Conservation (phyloP, 1,140 invertebrate species). For the Drosophila funebris region DNA sequence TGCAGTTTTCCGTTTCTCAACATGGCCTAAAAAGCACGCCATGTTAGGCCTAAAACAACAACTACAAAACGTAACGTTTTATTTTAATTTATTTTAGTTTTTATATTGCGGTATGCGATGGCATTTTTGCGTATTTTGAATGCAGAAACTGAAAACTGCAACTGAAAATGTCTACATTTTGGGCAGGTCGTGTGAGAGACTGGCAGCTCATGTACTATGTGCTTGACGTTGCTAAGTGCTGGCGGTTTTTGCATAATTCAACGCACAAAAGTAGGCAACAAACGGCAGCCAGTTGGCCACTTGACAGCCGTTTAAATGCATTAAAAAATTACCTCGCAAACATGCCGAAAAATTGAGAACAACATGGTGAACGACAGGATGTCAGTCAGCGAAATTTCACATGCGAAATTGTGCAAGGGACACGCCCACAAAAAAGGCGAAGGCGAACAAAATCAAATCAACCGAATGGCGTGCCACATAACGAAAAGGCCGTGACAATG, state of each 20-base stretch:
- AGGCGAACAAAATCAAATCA: constrained; percentile 59
- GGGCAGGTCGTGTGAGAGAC: constrained; percentile 17
- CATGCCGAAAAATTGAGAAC: constrained; percentile 27
- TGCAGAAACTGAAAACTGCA: constrained; percentile 35
- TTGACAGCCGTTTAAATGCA: constrained; percentile 78
- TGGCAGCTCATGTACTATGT: too few species aligned
- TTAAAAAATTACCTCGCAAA: constrained; percentile 71
- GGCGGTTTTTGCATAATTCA: constrained; percentile 56
- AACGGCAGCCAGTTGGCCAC: constrained; percentile 48
- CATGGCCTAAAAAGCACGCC: constrained; percentile 22
- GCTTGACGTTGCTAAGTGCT: constrained; percentile 36
- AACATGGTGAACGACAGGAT: constrained; percentile 4
- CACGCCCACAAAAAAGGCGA: constrained; percentile 59
- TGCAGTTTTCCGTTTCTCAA: background rate
- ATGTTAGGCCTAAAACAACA: constrained; percentile 29
- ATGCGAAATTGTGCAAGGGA: constrained; percentile 58
- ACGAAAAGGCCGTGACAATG: constrained; percentile 7
- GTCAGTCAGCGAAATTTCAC: constrained; percentile 64
- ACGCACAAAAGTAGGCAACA: constrained; percentile 30
- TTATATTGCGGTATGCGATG: constrained; percentile 34
- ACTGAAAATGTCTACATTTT: constrained; percentile 64
- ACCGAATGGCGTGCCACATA: constrained; percentile 55
- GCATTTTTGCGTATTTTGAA: constrained; percentile 36
- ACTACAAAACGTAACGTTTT: too few species aligned
- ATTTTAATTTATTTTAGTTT: too few species aligned